Evolutionary conservation across 1,140 invertebrate genomes (phyloP).

Genomic region (Pogonognathellus flavescens): DNA sequence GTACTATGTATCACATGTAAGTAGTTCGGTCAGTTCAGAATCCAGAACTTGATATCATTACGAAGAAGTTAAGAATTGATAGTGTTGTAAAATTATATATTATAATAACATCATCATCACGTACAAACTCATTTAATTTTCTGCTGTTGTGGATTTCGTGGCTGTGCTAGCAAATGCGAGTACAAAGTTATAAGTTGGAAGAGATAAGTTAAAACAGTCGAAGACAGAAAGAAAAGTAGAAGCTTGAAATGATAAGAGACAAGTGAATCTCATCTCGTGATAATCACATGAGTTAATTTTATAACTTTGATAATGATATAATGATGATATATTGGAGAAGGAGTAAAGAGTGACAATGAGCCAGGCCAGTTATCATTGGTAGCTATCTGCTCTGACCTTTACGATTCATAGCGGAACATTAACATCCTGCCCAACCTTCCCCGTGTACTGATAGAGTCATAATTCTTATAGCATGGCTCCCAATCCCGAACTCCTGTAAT

Average conservation of each 20-base stretch:
- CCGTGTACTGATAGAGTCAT: neutral
- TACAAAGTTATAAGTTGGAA: neutral
- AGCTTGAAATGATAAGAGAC: too few relatives aligned
- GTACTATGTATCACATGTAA: too few relatives aligned
- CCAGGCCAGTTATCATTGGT: neutral
- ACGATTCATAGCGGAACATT: slow-evolving; percentile 6
- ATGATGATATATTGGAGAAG: neutral
- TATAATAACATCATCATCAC: too few relatives aligned
- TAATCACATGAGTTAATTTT: slow-evolving; percentile 5
- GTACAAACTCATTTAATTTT: too few relatives aligned
- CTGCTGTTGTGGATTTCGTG: too few relatives aligned
- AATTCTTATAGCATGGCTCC: neutral
- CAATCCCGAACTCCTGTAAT: neutral
- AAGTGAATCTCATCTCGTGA: neutral
- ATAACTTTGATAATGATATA: neutral
- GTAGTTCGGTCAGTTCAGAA: too few relatives aligned
- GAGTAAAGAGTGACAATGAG: neutral
- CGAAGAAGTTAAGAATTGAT: too few relatives aligned
- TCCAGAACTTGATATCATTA: too few relatives aligned
- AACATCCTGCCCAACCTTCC: slow-evolving; percentile 4
- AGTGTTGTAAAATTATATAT: too few relatives aligned
- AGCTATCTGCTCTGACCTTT: slow-evolving; percentile 22
- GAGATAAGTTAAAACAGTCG: neutral
- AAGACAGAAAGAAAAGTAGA: too few relatives aligned
- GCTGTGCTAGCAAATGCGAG: neutral